Evolutionary conservation across 2,113 vertebrate species (phyloP).

Genomic region (Tapirus terrestris): DNA sequence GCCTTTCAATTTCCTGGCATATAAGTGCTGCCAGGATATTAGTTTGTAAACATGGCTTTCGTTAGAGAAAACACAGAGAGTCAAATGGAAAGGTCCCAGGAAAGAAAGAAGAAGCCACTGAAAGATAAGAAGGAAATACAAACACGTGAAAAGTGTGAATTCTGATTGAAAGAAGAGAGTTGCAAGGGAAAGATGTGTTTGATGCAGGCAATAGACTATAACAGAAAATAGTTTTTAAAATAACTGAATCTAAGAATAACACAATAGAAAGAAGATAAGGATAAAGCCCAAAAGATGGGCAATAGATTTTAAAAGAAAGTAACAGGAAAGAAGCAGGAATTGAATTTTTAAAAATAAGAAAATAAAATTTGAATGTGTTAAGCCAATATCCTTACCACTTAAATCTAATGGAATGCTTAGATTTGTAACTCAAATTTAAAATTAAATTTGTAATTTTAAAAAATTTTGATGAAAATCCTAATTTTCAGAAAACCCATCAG

Average conservation of each 20-base stretch:
- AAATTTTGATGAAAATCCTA: not conserved
- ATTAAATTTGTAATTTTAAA: not conserved
- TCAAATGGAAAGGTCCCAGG: not conserved
- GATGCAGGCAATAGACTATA: not conserved
- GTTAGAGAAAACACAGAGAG: not conserved
- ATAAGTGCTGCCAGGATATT: not conserved
- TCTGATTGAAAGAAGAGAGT: not conserved
- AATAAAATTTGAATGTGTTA: not conserved
- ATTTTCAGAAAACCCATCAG: not conserved
- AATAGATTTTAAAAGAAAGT: not conserved
- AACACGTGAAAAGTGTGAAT: not conserved
- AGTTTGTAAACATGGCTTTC: not conserved
- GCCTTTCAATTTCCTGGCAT: not conserved
- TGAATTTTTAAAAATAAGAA: conserved; percentile 17
- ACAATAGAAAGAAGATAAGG: not conserved
- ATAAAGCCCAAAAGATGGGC: not conserved
- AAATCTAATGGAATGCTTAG: not conserved
- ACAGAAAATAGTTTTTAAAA: not conserved
- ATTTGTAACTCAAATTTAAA: not conserved
- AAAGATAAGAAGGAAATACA: not conserved
- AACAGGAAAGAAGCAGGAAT: not conserved
- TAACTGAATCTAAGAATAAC: not conserved
- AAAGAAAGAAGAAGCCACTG: not conserved
- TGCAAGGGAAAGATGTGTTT: not conserved
- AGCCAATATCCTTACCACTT: not conserved